Conservation (phyloP, 1,140 invertebrate species). For the Macrocentrus cingulum region DNA sequence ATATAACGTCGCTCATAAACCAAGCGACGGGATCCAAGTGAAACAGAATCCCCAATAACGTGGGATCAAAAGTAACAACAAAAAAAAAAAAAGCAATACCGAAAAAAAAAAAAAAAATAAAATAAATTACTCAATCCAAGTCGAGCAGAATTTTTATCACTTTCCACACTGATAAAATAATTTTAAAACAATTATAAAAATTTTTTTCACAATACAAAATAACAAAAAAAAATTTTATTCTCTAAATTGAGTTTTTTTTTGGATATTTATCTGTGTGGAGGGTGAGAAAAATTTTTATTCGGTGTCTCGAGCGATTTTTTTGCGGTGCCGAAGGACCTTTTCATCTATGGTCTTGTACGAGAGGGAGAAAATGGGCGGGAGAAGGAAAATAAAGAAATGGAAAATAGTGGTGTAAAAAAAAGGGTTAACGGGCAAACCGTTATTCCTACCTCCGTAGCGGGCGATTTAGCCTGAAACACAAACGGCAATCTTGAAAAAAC, state of each 20-base stretch:
- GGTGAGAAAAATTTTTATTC: too few species aligned
- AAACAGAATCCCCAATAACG: constrained; percentile 13
- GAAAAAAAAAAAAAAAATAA: constrained; percentile 22
- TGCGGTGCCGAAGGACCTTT: too few species aligned
- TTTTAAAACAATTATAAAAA: too few species aligned
- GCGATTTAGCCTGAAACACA: constrained; percentile 59
- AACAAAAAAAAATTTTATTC: too few species aligned
- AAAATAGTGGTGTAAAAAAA: constrained; percentile 30
- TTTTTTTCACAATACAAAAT: too few species aligned
- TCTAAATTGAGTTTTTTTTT: too few species aligned
- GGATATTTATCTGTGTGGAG: too few species aligned
- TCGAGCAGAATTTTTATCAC: too few species aligned
- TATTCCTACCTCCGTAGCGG: constrained; percentile 56
- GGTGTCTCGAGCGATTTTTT: too few species aligned
- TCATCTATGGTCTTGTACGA: too few species aligned
- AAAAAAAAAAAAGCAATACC: not conserved
- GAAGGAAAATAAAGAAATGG: constrained; percentile 13
- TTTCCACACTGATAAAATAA: too few species aligned
- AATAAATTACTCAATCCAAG: constrained; percentile 24
- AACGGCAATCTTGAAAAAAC: constrained; percentile 52
- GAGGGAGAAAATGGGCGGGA: constrained; percentile 9
- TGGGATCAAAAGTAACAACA: constrained; percentile 3
- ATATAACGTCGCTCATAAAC: constrained; percentile 1
- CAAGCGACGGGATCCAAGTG: not conserved
- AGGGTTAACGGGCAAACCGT: constrained; percentile 37